Base-by-base conservation (phyloP, 2,888 invertebrate species). In the Monochamus alternatus region DNA sequence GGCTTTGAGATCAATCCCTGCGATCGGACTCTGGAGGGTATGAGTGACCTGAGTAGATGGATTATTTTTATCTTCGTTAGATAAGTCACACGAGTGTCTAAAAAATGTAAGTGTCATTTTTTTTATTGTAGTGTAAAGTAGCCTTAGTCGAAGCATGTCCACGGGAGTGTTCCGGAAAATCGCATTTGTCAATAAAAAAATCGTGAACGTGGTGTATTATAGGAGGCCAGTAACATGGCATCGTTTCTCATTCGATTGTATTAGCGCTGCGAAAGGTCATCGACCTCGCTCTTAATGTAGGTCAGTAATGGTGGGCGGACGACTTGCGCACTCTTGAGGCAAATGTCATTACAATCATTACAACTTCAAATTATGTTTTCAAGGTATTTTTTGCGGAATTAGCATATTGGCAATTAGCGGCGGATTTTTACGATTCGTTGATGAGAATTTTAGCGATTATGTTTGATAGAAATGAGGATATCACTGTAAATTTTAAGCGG, bases 241-340 rank as follows among this genome's bases (percentile, higher is more conserved):
- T 82, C 82, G 75, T 84, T 84, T 84, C 83, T 82, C 84, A 84
- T 83, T 85, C 85, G 84, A 84, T 85, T 83, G 83, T 85, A 81
- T 83, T 82, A 82, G 84, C 81, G 85, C 81, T 82, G 80, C 79
- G 78, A 80, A 82, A 86, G 87, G 85, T 87, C 87, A 84, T 84
- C 83, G 83, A 86, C 86, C 87, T 81, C 86, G 83, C 83, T 82
- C 83, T 82, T 87, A 87, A 87, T 87, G 87, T 87, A 87, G 87
- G 87, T 87, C 87, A 87, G 87, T 87, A 86, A 87, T 87, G 85
- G 87, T 87, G 87, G 87, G 87, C 87, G 87, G 86, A 81, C 82
- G 85, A 81, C 85, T 85, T 86, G 86, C 86, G 86, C 86, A 85
- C 78, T 85, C 75, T 79, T 73, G 78, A 73, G 62, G 74, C 76